A percentile compares a stretch with the other conserved stretches of the same genome.
These are phyloP conservation scores for Sphaeridia pumilis DNA, from an alignment of 2,888 invertebrate species.

Conservation along the genomic window DNA sequence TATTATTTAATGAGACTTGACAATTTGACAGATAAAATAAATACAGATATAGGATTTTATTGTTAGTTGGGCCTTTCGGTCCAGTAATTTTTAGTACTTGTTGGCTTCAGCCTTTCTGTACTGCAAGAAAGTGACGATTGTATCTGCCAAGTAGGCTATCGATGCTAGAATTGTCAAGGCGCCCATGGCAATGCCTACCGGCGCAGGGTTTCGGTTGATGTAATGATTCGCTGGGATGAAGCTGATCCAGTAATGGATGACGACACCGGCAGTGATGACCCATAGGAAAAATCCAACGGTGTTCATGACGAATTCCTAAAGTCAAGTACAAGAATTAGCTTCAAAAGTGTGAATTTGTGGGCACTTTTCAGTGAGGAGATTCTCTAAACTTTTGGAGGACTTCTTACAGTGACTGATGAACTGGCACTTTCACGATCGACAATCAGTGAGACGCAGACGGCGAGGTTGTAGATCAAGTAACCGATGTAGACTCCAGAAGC, in stretches of 20 bases:
- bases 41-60: not conserved
- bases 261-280: conserved; percentile 72
- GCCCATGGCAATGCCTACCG: conserved; percentile 70
- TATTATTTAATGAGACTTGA: too few relatives aligned
- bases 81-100: not conserved
- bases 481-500: conserved; percentile 78
- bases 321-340: conserved; percentile 20
- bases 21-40: too few relatives aligned
- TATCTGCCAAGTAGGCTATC: conserved; percentile 66
- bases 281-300: conserved; percentile 73
- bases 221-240: conserved; percentile 65
- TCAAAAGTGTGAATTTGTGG: conserved; percentile 4
- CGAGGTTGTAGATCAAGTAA: conserved; percentile 69
- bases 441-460: conserved; percentile 59
- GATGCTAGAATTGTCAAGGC: conserved; percentile 67
- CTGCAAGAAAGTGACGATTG: conserved; percentile 62
- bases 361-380: too few relatives aligned
- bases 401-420: conserved; percentile 48
- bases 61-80: too few relatives aligned
- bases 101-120: conserved; percentile 38
- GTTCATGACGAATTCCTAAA: conserved; percentile 78
- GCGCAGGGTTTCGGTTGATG: conserved; percentile 57
- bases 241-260: conserved; percentile 79
- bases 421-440: conserved; percentile 69
- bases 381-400: not conserved